These are phyloP conservation scores for Stomatorhinus ivindoensis DNA, from an alignment of 2,113 vertebrate species.

Conservation along the genomic window DNA sequence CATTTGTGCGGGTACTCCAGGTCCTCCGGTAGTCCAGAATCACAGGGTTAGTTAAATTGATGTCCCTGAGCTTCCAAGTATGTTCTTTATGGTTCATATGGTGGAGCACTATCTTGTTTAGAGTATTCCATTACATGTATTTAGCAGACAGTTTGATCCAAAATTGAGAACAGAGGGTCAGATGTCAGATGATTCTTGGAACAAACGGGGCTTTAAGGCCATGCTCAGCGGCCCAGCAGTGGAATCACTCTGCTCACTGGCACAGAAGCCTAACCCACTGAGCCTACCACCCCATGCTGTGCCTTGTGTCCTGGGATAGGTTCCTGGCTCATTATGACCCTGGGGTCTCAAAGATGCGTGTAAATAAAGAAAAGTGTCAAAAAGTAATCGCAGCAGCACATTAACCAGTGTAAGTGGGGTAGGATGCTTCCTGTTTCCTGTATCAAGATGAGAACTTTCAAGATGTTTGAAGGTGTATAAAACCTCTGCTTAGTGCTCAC, in stretches of 20 bases:
- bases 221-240: neutral
- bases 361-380: neutral
- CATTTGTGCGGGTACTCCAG: neutral
- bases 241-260: neutral
- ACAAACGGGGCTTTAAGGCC: too few relatives aligned
- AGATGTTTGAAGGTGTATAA: constrained; percentile 34
- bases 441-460: neutral
- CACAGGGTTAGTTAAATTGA: neutral
- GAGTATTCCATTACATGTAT: neutral
- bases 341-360: neutral
- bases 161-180: too few relatives aligned
- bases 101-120: neutral
- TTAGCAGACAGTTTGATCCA: neutral
- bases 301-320: neutral
- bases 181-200: too few relatives aligned
- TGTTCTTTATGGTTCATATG: neutral
- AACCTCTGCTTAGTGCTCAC: constrained; percentile 10
- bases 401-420: neutral
- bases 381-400: neutral
- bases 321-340: neutral
- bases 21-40: neutral
- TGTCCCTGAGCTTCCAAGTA: neutral
- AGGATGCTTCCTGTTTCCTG: neutral
- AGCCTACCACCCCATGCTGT: neutral
- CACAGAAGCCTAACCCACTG: neutral